Conservation (phyloP, 2,888 invertebrate species). For the Apamea crenata region DNA sequence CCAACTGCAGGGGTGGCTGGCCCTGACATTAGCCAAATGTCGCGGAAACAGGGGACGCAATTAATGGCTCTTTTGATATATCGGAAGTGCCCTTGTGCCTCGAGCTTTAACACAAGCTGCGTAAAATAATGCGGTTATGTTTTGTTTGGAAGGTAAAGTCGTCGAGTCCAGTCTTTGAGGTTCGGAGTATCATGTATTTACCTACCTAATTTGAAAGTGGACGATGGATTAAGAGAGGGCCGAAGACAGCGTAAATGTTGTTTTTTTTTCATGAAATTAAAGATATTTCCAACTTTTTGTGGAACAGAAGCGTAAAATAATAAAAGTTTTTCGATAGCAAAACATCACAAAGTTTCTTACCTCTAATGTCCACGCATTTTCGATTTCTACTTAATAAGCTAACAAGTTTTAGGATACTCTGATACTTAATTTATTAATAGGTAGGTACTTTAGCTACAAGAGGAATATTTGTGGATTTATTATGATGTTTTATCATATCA, state of each 20-base stretch:
- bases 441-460: too few relatives aligned
- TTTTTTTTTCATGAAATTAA: background rate
- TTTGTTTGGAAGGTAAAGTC: background rate
- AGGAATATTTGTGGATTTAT: too few relatives aligned
- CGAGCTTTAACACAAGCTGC: slow-evolving; percentile 28
- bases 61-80: slow-evolving; percentile 73
- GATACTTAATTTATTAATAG: too few relatives aligned
- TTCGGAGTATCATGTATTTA: background rate
- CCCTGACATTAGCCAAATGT: slow-evolving; percentile 75
- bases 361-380: background rate
- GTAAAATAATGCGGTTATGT: slow-evolving; percentile 38
- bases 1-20: slow-evolving; percentile 41
- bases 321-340: background rate
- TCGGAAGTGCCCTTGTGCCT: slow-evolving; percentile 52
- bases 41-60: slow-evolving; percentile 68
- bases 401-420: background rate
- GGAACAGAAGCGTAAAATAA: background rate
- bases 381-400: background rate
- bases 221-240: background rate
- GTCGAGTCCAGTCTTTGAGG: background rate
- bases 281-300: background rate
- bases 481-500: too few relatives aligned
- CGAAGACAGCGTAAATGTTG: background rate
- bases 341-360: too few relatives aligned
- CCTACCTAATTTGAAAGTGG: background rate